Base-by-base conservation (phyloP, 2,113 vertebrate genomes). In the Neolamprologus toae region DNA sequence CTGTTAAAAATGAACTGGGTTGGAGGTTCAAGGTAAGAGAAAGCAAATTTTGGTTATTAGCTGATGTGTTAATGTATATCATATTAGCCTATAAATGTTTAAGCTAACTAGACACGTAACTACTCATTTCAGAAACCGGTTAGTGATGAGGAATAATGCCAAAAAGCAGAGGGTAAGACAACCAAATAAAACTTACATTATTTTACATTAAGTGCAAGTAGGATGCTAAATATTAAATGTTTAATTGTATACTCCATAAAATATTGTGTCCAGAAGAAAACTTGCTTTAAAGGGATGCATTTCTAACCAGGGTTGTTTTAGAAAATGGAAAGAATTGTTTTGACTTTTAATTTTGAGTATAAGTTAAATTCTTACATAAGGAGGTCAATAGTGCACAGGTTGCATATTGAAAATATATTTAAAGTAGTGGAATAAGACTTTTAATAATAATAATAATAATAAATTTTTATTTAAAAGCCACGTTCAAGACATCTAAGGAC, bases 161-260 rank as follows among this genome's bases (percentile, higher is more conserved):
- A 98, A 96, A 94, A 98, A 97, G 84, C 98, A 99, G 91, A 98
- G 93, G 94, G 97, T 97, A 93, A 96, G 93, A 26, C 28, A 16
- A 3, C 0, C 7, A 21, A 35, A 68, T 8, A 13, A 7, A 12
- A 47, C 40, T 3, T 47, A 1, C 4, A 51, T 3, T 6, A 1
- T 21, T 68, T 55, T 7, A 45, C 13, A 35, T 21, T 3, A 47
- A 9, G 5, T 53, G 23, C 42, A 26, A 28, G 0, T 26, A 7
- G 68, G 2, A 23, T 26, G 8, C 5, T 28, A 47, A 28, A 49
- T 28, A 49, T 76, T 12, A 49, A 6, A 7, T 76, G 7, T 19
- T 49, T 31, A 49, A 31, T 19, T 78, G 9, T 76, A 11, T 49
- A 8, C 9, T 4, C 8, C 16, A 12, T 49, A 28, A 4, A 76